Conservation (phyloP, 2,113 vertebrate species). For the Pungitius pungitius region DNA sequence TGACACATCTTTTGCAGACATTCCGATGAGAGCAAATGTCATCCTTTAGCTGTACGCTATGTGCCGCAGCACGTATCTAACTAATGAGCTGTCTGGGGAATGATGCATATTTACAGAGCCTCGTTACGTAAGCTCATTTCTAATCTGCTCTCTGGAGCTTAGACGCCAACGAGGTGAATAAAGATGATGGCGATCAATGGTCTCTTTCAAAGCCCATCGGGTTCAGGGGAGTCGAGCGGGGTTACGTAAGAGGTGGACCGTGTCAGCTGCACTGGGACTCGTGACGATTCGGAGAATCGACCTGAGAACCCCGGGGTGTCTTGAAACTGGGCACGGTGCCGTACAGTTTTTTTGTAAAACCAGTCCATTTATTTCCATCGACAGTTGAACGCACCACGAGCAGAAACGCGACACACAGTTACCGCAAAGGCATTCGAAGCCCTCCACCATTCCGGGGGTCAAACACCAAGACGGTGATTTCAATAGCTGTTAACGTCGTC, state of each 20-base stretch:
- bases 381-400: too few species aligned
- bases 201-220: slow-evolving; percentile 43
- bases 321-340: slow-evolving; percentile 11
- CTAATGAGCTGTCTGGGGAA: slow-evolving; percentile 68
- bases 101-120: slow-evolving; percentile 36
- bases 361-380: too few species aligned
- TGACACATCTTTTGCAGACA: background rate
- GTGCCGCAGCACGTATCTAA: slow-evolving; percentile 40
- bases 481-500: too few species aligned
- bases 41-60: slow-evolving; percentile 19
- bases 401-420: too few species aligned
- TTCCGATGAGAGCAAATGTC: slow-evolving; percentile 25
- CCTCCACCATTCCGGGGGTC: too few species aligned
- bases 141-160: slow-evolving; percentile 40
- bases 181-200: slow-evolving; percentile 63
- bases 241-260: slow-evolving; percentile 44
- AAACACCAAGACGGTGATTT: too few species aligned
- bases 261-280: slow-evolving; percentile 15
- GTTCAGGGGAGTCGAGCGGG: slow-evolving; percentile 42
- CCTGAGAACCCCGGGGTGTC: background rate
- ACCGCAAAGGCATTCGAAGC: too few species aligned
- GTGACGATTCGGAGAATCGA: slow-evolving; percentile 17
- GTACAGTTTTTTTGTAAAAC: background rate
- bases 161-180: slow-evolving; percentile 53
- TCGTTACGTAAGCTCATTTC: slow-evolving; percentile 59